These are phyloP conservation scores for Caenorhabditis afra DNA, from an alignment of 2,888 invertebrate species.

Conservation along the genomic window DNA sequence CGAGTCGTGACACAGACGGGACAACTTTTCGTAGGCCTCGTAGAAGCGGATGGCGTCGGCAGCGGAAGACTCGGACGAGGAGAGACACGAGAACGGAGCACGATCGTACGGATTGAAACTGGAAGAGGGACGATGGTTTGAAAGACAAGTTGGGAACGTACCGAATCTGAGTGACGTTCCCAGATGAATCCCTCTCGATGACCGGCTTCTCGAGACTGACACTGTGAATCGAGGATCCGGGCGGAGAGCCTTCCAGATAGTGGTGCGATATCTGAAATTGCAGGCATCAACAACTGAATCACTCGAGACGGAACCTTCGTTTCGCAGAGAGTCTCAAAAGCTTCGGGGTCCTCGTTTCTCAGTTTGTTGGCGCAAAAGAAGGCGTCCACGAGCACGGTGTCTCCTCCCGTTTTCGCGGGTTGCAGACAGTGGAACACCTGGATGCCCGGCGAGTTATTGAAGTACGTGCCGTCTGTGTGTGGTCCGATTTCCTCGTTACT, in stretches of 20 bases:
- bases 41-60: slow-evolving; percentile 69
- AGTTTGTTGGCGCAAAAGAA: slow-evolving; percentile 85
- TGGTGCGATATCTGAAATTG: slow-evolving; percentile 62
- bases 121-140: too few species aligned
- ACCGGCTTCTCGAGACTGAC: slow-evolving; percentile 57
- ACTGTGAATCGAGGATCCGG: slow-evolving; percentile 47
- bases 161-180: slow-evolving; percentile 66
- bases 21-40: slow-evolving; percentile 74
- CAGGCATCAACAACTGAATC: background rate
- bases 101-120: slow-evolving; percentile 88
- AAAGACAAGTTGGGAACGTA: slow-evolving; percentile 70
- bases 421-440: slow-evolving; percentile 84
- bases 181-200: slow-evolving; percentile 60
- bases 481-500: slow-evolving; percentile 85
- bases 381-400: slow-evolving; percentile 87
- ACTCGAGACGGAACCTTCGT: slow-evolving; percentile 44
- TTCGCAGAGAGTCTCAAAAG: slow-evolving; percentile 84
- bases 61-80: slow-evolving; percentile 44
- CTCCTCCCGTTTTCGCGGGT: slow-evolving; percentile 86
- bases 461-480: slow-evolving; percentile 89
- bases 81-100: slow-evolving; percentile 83
- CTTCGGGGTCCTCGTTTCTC: slow-evolving; percentile 82
- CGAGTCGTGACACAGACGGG: slow-evolving; percentile 70
- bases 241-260: slow-evolving; percentile 70
- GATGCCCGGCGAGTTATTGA: slow-evolving; percentile 86